phyloP scores from a whole-genome alignment of 1,140 invertebrate species.

The Matsumurasca onukii region DNA sequence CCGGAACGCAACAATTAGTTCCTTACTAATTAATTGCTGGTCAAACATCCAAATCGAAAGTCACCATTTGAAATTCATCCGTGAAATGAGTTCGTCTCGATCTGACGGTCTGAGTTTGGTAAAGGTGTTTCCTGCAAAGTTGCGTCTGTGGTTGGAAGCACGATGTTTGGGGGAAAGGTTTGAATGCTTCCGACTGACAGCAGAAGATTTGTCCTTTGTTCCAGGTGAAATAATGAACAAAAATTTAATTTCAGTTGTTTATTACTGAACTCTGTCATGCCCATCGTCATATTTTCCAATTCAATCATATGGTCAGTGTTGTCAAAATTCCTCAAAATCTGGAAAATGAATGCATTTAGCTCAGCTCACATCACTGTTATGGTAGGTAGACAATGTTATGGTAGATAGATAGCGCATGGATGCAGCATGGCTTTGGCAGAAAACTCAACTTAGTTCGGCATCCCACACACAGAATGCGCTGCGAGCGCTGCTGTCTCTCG shows the following conservation, averaged over 20 bases:
- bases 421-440: no score
- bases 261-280: background rate
- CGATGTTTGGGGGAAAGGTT: background rate
- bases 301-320: no score
- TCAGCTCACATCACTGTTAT: no score
- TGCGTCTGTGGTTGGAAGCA: no score
- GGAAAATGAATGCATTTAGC: no score
- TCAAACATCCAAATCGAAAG: background rate
- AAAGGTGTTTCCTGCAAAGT: no score
- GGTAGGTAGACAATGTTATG: no score
- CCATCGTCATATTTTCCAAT: background rate
- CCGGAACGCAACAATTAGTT: background rate
- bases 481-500: no score
- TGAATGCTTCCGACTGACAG: background rate
- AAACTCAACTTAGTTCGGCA: no score
- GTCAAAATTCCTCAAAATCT: no score
- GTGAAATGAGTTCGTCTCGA: background rate
- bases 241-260: background rate
- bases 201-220: background rate
- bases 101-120: background rate
- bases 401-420: no score
- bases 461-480: no score
- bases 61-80: background rate
- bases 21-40: background rate
- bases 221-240: background rate